A percentile compares a stretch with the other conserved stretches of the same genome.
phyloP scores from a whole-genome alignment of 2,888 invertebrate genomes.

The Caenorhabditis japonica region DNA sequence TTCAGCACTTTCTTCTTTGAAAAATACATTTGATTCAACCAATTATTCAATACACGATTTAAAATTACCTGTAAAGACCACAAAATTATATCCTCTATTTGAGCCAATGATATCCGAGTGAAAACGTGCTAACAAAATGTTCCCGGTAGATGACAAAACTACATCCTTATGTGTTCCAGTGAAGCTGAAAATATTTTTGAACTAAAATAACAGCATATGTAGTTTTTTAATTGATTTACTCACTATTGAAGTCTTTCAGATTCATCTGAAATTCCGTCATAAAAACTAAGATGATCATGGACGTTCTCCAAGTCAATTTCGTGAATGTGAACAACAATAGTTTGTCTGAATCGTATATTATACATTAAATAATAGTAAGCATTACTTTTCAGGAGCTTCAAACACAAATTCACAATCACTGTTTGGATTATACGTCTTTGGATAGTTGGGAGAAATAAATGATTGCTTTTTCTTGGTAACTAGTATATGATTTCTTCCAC shows the following conservation, averaged over 20 bases:
- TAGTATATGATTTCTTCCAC: too few relatives aligned
- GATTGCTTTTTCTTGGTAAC: too few relatives aligned
- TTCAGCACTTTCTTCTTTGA: too few relatives aligned
- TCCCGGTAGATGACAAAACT: background rate
- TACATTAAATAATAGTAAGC: too few relatives aligned
- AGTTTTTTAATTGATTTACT: background rate
- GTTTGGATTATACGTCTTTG: background rate
- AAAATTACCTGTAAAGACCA: constrained; percentile 6
- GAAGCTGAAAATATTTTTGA: background rate
- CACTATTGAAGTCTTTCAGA: background rate
- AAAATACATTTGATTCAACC: too few relatives aligned
- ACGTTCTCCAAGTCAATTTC: constrained; percentile 17
- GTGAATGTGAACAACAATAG: background rate
- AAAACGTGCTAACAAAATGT: background rate
- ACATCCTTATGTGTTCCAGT: background rate
- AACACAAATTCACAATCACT: background rate
- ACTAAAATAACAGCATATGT: background rate
- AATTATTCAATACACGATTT: too few relatives aligned
- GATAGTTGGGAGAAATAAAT: background rate
- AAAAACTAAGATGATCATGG: constrained; percentile 15
- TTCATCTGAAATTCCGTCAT: constrained; percentile 5
- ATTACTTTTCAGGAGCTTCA: background rate
- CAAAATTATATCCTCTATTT: constrained; percentile 2
- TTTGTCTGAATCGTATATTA: background rate
- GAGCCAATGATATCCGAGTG: background rate